Percentiles rank a stretch among this genome's conserved stretches.
Evolutionary conservation across 2,797 vertebrate species (phyloP).

Genomic region (Arremon brunneinucha): DNA sequence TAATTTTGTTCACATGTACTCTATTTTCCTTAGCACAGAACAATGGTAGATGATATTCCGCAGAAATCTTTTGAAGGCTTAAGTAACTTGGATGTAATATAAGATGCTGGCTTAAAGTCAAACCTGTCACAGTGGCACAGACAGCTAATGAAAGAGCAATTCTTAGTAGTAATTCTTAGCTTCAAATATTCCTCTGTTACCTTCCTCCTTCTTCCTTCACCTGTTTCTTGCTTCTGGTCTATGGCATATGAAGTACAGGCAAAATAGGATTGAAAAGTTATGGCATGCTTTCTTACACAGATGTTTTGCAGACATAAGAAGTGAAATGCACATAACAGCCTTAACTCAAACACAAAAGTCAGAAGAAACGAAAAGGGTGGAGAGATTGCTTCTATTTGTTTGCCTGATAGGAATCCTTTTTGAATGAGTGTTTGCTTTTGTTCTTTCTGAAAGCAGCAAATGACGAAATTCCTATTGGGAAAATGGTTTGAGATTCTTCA

Average conservation of each 20-base stretch:
- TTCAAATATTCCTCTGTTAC: constrained; percentile 33
- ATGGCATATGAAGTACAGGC: neutral
- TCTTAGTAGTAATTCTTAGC: neutral
- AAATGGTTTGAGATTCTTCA: neutral
- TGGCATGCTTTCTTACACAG: neutral
- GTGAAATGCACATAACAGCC: neutral
- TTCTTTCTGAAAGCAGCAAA: neutral
- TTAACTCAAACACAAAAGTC: neutral
- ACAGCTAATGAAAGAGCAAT: constrained; percentile 31
- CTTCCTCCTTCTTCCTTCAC: constrained; percentile 18
- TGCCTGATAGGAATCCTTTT: neutral
- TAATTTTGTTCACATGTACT: constrained; percentile 63
- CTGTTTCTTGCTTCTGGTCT: neutral
- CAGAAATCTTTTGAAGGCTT: constrained; percentile 51
- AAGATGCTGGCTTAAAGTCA: constrained; percentile 61
- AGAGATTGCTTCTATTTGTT: neutral
- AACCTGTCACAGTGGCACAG: constrained; percentile 46
- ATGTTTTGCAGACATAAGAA: neutral
- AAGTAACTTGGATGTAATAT: constrained; percentile 66
- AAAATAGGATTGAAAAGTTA: neutral
- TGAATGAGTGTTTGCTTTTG: neutral
- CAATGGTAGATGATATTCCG: constrained; percentile 24
- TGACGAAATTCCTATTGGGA: neutral
- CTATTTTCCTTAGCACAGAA: constrained; percentile 52
- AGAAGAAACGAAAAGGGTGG: neutral